Conservation (phyloP, 2,888 invertebrate genomes). For the Torymus aiolomorphi region DNA sequence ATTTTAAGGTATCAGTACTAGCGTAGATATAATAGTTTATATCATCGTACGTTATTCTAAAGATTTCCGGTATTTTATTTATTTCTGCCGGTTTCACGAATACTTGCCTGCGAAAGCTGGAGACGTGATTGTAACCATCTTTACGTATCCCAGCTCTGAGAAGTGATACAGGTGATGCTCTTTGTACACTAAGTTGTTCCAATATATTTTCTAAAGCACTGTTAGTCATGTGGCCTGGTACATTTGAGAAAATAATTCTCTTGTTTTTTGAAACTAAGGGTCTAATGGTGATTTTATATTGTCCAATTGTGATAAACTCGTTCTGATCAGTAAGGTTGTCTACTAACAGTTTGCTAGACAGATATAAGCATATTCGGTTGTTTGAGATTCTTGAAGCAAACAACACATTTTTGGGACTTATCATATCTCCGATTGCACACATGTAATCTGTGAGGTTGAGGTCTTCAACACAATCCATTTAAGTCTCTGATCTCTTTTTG, state of each 20-base stretch:
- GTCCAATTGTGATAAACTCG: too few species aligned
- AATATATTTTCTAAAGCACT: background rate
- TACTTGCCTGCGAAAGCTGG: conserved; percentile 4
- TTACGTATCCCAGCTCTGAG: background rate
- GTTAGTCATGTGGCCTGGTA: background rate
- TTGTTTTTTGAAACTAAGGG: background rate
- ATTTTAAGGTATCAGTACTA: background rate
- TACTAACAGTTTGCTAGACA: too few species aligned
- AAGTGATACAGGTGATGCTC: background rate
- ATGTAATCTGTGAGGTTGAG: too few species aligned
- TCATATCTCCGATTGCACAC: too few species aligned
- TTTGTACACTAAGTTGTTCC: background rate
- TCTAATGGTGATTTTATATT: background rate
- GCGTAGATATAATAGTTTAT: background rate
- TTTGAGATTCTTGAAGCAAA: too few species aligned
- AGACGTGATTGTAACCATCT: background rate
- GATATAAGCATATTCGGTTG: too few species aligned
- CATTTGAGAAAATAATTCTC: background rate
- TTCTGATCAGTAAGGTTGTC: background rate
- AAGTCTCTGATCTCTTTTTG: too few species aligned
- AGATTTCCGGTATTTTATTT: conserved; percentile 1
- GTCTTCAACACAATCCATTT: too few species aligned
- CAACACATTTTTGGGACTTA: too few species aligned
- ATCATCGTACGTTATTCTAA: background rate
- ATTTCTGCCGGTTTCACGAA: conserved; percentile 1